phyloP scores from a whole-genome alignment of 2,888 invertebrate genomes.

The Ptilodon capucinus region DNA sequence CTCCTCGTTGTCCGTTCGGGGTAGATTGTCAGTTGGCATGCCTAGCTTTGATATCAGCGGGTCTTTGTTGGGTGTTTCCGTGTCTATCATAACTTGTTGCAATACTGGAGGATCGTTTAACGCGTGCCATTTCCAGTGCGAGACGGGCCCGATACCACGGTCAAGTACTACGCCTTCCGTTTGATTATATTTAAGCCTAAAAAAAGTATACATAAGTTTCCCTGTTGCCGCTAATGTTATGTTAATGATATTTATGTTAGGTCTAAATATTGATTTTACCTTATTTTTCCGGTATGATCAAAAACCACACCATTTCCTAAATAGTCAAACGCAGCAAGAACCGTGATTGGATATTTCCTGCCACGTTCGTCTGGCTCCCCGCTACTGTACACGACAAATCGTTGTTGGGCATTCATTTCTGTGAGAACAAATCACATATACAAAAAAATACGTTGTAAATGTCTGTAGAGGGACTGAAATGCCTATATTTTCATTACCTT shows the following conservation, averaged over 20 bases:
- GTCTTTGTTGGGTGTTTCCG: conserved; percentile 67
- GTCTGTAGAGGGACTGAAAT: too few relatives aligned
- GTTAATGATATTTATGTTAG: too few relatives aligned
- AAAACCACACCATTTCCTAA: conserved; percentile 73
- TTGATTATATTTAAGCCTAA: conserved; percentile 73
- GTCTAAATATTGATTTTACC: too few relatives aligned
- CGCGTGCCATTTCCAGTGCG: conserved; percentile 77
- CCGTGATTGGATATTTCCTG: conserved; percentile 55
- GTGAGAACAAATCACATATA: conserved; percentile 7
- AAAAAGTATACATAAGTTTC: conserved; percentile 3
- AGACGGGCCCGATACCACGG: conserved; percentile 62
- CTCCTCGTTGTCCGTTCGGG: conserved; percentile 60
- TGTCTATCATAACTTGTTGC: conserved; percentile 76
- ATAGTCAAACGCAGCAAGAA: conserved; percentile 70
- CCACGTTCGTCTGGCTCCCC: conserved; percentile 67
- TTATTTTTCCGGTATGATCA: conserved; percentile 70
- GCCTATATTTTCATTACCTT: conserved; percentile 55
- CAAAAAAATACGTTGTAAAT: neutral
- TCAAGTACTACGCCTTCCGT: conserved; percentile 74
- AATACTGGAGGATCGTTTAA: conserved; percentile 72
- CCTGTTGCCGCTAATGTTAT: too few relatives aligned
- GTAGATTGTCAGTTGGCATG: conserved; percentile 30
- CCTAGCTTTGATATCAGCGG: conserved; percentile 58
- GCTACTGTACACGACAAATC: conserved; percentile 67
- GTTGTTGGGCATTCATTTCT: conserved; percentile 69